These are phyloP conservation scores for Jordanella pulchra DNA, from an alignment of 2,797 vertebrate genomes.

Conservation along the genomic window DNA sequence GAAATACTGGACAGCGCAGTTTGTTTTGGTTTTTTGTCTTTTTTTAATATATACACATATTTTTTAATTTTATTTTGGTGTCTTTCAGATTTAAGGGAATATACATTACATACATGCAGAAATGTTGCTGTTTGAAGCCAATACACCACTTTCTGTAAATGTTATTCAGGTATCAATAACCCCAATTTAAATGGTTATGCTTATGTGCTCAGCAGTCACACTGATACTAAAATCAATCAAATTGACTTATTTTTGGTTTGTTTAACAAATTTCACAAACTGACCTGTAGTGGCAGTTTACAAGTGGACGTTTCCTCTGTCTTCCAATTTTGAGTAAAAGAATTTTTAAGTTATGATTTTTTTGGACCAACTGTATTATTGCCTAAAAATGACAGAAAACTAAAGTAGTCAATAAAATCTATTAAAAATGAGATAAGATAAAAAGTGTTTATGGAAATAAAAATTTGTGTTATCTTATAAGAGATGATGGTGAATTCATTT, in stretches of 20 bases:
- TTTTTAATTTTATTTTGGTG: constrained; percentile 3
- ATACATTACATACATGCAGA: constrained; percentile 21
- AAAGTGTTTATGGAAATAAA: constrained; percentile 30
- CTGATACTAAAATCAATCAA: background rate
- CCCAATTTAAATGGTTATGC: constrained; percentile 18
- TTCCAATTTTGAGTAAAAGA: background rate
- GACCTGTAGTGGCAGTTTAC: background rate
- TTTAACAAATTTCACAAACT: background rate
- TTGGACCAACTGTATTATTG: constrained; percentile 35
- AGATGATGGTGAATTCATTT: constrained; percentile 60
- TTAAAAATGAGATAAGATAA: constrained; percentile 67
- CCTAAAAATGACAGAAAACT: constrained; percentile 18
- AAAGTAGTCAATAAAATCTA: constrained; percentile 50
- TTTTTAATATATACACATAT: too few relatives aligned
- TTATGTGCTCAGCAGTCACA: constrained; percentile 26
- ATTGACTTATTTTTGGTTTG: background rate
- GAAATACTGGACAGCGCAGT: constrained; percentile 19
- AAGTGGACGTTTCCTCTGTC: background rate
- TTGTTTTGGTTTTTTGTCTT: too few relatives aligned
- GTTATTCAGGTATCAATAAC: constrained; percentile 31
- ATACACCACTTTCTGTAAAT: constrained; percentile 35
- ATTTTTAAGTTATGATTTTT: constrained; percentile 26
- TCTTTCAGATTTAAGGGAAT: constrained; percentile 6
- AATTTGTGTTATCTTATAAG: constrained; percentile 56
- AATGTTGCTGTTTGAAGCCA: constrained; percentile 29